These are phyloP conservation scores for Pardalotus punctatus DNA, from an alignment of 2,113 vertebrate genomes.

Conservation along the genomic window DNA sequence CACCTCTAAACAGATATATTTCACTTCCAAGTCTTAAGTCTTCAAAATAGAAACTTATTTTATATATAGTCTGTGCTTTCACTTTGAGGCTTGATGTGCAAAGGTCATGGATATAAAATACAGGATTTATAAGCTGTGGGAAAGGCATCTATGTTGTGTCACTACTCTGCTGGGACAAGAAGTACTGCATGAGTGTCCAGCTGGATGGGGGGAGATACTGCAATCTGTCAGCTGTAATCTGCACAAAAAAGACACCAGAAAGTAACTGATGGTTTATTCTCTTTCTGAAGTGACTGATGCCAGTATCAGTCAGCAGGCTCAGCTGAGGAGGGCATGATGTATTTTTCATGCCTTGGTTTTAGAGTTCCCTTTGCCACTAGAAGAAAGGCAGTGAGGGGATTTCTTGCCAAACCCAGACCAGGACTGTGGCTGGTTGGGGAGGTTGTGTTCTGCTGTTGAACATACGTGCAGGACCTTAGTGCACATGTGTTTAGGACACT, in stretches of 20 bases:
- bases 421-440: background rate
- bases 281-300: background rate
- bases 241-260: background rate
- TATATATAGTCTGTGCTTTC: background rate
- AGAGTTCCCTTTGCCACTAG: background rate
- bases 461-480: background rate
- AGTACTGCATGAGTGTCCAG: background rate
- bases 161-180: background rate
- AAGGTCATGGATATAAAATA: background rate
- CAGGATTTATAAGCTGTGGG: background rate
- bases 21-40: background rate
- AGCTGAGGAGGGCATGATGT: background rate
- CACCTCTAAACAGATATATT: background rate
- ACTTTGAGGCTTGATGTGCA: background rate
- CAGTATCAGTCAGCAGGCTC: background rate
- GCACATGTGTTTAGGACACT: fast-evolving
- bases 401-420: background rate
- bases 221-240: background rate
- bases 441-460: background rate
- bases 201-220: background rate
- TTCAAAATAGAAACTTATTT: background rate
- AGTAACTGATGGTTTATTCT: background rate
- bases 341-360: background rate
- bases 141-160: background rate
- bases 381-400: background rate